Percentiles rank a stretch among this genome's conserved stretches.
Evolutionary conservation across 2,888 invertebrate species (phyloP).

Genomic region (Cerastoderma edule): DNA sequence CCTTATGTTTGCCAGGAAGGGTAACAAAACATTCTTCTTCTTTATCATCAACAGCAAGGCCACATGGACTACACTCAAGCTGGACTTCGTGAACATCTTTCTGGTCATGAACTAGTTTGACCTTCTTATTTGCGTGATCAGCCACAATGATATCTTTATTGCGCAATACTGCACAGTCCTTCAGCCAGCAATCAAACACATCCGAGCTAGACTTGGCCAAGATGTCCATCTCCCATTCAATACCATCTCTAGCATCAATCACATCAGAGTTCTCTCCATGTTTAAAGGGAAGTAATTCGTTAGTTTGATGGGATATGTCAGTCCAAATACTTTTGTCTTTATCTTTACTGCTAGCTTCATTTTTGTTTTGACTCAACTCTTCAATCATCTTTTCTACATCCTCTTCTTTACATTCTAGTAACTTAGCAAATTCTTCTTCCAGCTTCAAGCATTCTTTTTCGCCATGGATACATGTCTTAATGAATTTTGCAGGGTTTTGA

Average conservation of each 20-base stretch:
- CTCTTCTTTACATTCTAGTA: background rate
- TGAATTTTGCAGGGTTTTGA: background rate
- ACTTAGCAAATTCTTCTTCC: background rate
- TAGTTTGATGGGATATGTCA: background rate
- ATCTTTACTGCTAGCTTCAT: background rate
- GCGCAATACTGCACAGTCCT: background rate
- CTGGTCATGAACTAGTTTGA: conserved; percentile 1
- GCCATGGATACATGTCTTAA: background rate
- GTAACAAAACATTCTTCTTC: background rate
- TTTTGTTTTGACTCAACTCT: background rate
- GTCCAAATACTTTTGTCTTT: background rate
- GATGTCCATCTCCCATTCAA: background rate
- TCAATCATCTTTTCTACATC: background rate
- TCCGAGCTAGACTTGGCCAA: background rate
- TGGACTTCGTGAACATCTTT: background rate
- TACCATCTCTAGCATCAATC: background rate
- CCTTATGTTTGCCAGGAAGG: background rate
- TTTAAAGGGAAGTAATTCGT: background rate
- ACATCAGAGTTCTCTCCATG: background rate
- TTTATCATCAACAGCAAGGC: background rate
- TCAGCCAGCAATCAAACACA: background rate
- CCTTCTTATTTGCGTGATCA: conserved; percentile 15
- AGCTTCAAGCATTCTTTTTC: conserved; percentile 10
- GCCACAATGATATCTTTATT: conserved; percentile 2
- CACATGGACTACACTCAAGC: conserved; percentile 2